A percentile compares a stretch with the other conserved stretches of the same genome.
phyloP scores from a whole-genome alignment of 2,797 vertebrate species.

The Channa striata region DNA sequence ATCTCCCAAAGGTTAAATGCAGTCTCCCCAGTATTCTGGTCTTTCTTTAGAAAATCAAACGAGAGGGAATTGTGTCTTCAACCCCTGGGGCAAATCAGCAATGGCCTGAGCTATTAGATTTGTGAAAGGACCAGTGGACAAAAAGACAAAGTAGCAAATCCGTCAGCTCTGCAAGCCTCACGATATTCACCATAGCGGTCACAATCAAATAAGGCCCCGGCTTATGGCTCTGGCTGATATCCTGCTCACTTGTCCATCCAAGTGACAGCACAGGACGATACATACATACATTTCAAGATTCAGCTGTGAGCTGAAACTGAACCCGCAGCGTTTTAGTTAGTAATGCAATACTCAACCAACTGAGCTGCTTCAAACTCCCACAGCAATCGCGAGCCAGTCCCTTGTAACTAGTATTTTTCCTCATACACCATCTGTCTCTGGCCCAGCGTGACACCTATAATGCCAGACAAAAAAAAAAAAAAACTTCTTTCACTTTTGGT shows the following conservation, averaged over 20 bases:
- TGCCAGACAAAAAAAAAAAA: not conserved
- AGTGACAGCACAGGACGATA: constrained; percentile 51
- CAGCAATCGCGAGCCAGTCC: constrained; percentile 39
- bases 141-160: constrained; percentile 51
- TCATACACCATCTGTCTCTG: constrained; percentile 37
- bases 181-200: constrained; percentile 39
- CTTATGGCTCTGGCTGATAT: constrained; percentile 62
- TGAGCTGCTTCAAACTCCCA: constrained; percentile 34
- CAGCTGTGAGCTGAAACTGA: constrained; percentile 25
- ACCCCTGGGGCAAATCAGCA: constrained; percentile 63
- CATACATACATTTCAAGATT: constrained; percentile 26
- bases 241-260: constrained; percentile 64
- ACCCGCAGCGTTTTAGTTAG: constrained; percentile 9
- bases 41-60: constrained; percentile 74
- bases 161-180: constrained; percentile 55
- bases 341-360: constrained; percentile 33
- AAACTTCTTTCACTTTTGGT: constrained; percentile 8
- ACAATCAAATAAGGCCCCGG: constrained; percentile 47
- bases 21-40: constrained; percentile 61
- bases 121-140: constrained; percentile 56
- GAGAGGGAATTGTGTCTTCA: constrained; percentile 59
- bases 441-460: constrained; percentile 4
- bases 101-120: constrained; percentile 66
- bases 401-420: constrained; percentile 43
- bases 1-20: constrained; percentile 79